Evolutionary conservation across 2,888 invertebrate species (phyloP).

Genomic region (Thumatha senex): DNA sequence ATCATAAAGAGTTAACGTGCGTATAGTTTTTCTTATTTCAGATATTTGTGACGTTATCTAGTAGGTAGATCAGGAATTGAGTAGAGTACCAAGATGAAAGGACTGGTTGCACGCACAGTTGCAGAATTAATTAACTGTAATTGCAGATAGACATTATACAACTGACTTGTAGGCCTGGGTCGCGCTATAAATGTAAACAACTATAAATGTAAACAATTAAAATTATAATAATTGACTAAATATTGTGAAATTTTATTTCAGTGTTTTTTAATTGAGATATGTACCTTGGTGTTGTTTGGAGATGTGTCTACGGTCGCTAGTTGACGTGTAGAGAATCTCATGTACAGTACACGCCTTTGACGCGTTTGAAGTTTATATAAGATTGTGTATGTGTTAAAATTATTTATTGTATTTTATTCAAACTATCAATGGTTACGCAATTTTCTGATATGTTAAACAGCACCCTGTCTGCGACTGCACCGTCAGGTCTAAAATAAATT

Average conservation of each 20-base stretch:
- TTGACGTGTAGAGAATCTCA: too few species aligned
- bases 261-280: conserved; percentile 40
- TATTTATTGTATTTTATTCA: conserved; percentile 15
- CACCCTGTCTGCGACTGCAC: conserved; percentile 70
- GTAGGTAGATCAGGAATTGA: conserved; percentile 16
- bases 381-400: not conserved
- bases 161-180: conserved; percentile 62
- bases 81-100: conserved; percentile 8
- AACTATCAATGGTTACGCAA: conserved; percentile 41
- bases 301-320: not conserved
- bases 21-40: conserved; percentile 20
- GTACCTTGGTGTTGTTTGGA: conserved; percentile 33
- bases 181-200: conserved; percentile 46
- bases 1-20: conserved; percentile 37
- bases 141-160: conserved; percentile 39
- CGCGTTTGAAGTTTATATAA: not conserved
- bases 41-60: conserved; percentile 24
- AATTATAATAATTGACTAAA: conserved; percentile 30
- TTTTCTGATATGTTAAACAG: conserved; percentile 72
- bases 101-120: conserved; percentile 23
- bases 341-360: too few species aligned
- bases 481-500: conserved; percentile 59
- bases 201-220: conserved; percentile 23
- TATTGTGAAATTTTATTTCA: conserved; percentile 33
- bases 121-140: conserved; percentile 40